Evolutionary conservation across 2,888 invertebrate genomes (phyloP).

Genomic region (Drosophila incognita): DNA sequence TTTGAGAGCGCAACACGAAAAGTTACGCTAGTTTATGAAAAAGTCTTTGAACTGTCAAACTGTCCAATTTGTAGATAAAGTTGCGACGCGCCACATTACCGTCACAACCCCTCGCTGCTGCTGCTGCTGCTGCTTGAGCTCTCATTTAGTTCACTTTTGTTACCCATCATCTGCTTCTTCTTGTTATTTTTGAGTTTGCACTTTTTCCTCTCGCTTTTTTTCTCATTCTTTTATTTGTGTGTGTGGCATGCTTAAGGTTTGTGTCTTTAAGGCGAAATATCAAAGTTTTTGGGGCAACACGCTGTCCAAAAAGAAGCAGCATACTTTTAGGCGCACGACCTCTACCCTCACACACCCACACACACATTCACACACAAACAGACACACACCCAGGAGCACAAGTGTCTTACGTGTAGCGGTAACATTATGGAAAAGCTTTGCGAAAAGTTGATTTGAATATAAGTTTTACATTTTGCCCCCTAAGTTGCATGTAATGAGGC

Average conservation of each 20-base stretch:
- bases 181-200: conserved; percentile 29
- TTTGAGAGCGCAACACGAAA: conserved; percentile 47
- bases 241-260: conserved; percentile 36
- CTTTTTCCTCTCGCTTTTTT: neutral
- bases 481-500: conserved; percentile 59
- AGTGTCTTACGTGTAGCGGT: conserved; percentile 10
- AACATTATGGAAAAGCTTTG: conserved; percentile 52
- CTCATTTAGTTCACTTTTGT: conserved; percentile 29
- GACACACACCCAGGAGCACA: neutral
- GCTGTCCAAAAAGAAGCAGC: conserved; percentile 52
- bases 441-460: conserved; percentile 71
- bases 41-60: conserved; percentile 73
- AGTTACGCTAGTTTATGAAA: conserved; percentile 72
- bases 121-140: conserved; percentile 24
- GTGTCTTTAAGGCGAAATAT: conserved; percentile 51
- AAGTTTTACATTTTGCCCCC: conserved; percentile 67
- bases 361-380: conserved; percentile 10
- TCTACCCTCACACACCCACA: conserved; percentile 5
- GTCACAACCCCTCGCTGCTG: neutral
- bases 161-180: conserved; percentile 22
- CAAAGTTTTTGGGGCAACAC: conserved; percentile 64
- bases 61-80: conserved; percentile 78
- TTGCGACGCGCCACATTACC: conserved; percentile 38
- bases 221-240: neutral
- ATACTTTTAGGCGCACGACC: conserved; percentile 47